Conservation (phyloP, 1,140 invertebrate genomes). For the Tribolium madens region DNA sequence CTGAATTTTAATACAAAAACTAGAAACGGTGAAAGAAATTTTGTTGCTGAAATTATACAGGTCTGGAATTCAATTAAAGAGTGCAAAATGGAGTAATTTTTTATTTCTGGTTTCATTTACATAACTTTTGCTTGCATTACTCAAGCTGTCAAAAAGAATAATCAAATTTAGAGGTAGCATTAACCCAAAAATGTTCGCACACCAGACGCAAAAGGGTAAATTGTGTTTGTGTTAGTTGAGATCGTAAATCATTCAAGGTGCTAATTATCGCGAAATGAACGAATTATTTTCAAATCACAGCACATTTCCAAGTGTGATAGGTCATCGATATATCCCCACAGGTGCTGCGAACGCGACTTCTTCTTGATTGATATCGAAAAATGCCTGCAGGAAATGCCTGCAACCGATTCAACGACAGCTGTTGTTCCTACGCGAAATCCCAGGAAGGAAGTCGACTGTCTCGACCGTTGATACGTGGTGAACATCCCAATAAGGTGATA, state of each 20-base stretch:
- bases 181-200: no score
- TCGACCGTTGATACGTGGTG: not conserved
- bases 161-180: no score
- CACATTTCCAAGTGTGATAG: no score
- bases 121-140: not conserved
- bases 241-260: not conserved
- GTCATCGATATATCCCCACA: no score
- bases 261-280: no score
- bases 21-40: no score
- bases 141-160: no score
- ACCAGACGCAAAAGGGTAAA: not conserved
- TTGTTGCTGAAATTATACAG: no score
- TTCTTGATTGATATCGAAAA: not conserved
- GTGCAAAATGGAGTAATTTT: not conserved
- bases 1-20: no score
- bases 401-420: not conserved
- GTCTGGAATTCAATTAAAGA: no score
- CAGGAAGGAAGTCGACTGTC: slow-evolving; percentile 21
- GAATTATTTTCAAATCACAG: no score
- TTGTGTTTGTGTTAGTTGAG: not conserved
- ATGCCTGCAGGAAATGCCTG: not conserved
- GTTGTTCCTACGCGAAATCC: not conserved
- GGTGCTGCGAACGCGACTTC: no score
- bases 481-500: not conserved
- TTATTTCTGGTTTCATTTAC: not conserved